Base-by-base conservation (phyloP, 2,888 invertebrate genomes). In the Archips xylosteana region DNA sequence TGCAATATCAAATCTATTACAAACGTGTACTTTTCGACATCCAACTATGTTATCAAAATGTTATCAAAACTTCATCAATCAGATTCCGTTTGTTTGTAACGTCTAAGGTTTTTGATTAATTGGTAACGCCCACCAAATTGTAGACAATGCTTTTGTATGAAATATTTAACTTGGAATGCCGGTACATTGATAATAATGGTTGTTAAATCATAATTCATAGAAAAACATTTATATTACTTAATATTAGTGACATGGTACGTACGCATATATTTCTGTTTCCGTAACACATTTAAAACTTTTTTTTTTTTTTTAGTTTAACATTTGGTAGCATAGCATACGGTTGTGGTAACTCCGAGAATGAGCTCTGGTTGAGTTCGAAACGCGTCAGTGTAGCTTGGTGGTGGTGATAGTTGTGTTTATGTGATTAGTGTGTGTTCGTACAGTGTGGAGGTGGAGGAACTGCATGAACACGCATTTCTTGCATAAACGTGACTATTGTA, bases 111-210 rank as follows among this genome's bases (percentile, higher is more conserved):
- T 51, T 5, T 64, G 66, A 66, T 66, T 36, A 66, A 57, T 67
- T 23, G 13, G 66, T 42, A 13, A 67, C 66, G 66, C 66, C 66
- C 39, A 36, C 42, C 13, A 57, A 67, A 67, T 66, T 57, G 57
- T 67, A 67, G 66, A 13, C 66, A 32, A 57, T 12, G 57, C 15
- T 66, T 51, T 39, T 45, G 45, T 66, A 32, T 47, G 57, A 23
- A 67, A 57, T 66, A 67, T 67, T 67, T 23, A 67, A 42, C 62
- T 39, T 6, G 13, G 9, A 49, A 9, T 34, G 10, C 47, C 45
- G 63, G 39, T 13, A 6, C 6, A 45, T 12, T 2, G 32, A 3
- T 57, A 57, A 57, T 32, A 49, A 39, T 54, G 23, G 23, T 51
- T 8, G 49, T 64, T 23, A 32, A 13, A 13, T 10, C 12, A 49